A percentile compares a stretch with the other conserved stretches of the same genome.
Conservation (phyloP, 1,140 invertebrate genomes). For the Musca domestica region DNA sequence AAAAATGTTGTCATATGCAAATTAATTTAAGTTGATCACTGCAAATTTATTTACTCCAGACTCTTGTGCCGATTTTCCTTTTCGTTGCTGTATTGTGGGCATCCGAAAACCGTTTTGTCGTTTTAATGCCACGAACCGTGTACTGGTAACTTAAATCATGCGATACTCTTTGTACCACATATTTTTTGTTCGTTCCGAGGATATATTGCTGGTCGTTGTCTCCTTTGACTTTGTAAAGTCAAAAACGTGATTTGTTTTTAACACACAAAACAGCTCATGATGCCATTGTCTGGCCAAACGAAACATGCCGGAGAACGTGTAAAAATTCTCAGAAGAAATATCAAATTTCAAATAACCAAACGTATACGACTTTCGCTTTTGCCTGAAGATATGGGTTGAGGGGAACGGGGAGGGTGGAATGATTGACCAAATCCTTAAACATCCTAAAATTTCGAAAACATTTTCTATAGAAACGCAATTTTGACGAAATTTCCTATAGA, state of each 20-base stretch:
- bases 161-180: background rate
- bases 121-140: no score
- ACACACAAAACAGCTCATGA: slow-evolving; percentile 1
- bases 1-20: slow-evolving; percentile 19
- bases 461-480: no score
- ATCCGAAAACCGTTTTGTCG: background rate
- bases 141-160: slow-evolving; percentile 7
- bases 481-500: no score
- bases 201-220: background rate
- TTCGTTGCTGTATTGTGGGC: no score
- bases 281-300: background rate
- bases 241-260: slow-evolving; percentile 20
- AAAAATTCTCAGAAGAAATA: slow-evolving; percentile 9
- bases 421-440: no score
- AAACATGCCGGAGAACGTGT: background rate
- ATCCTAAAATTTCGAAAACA: no score
- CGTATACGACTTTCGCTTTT: slow-evolving; percentile 1
- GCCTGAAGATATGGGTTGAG: no score
- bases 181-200: background rate
- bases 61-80: no score
- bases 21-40: slow-evolving; percentile 21
- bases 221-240: slow-evolving; percentile 1
- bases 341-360: background rate
- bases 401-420: no score
- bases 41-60: slow-evolving; percentile 10